phyloP scores from a whole-genome alignment of 1,140 invertebrate genomes.

The Lepidurus apus region DNA sequence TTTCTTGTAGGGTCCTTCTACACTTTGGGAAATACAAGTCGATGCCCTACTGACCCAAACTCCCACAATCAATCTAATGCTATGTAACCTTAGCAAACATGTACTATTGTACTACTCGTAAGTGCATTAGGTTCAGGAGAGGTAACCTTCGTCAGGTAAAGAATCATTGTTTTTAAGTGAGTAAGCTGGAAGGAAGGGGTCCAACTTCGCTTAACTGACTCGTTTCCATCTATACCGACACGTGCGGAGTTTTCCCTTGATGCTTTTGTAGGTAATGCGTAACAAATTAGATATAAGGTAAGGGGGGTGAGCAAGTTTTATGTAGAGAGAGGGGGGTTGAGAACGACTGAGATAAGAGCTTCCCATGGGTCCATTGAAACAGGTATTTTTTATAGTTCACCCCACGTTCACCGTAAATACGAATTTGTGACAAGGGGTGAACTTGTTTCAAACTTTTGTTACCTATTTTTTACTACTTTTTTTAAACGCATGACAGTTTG shows the following conservation, averaged over 20 bases:
- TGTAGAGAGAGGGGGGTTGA: background rate
- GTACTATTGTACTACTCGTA: too few species aligned
- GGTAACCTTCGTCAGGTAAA: background rate
- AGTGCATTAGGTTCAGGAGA: too few species aligned
- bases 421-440: background rate
- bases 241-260: conserved; percentile 8
- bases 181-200: background rate
- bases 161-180: background rate
- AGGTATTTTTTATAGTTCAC: background rate
- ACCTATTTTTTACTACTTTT: background rate
- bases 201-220: background rate
- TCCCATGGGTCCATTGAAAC: conserved; percentile 7
- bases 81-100: background rate
- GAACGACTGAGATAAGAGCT: background rate
- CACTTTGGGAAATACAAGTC: background rate
- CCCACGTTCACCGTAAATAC: background rate
- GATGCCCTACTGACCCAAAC: conserved; percentile 17
- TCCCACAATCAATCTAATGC: background rate
- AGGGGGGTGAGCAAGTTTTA: background rate
- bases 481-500: background rate
- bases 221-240: background rate
- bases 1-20: background rate
- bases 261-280: background rate
- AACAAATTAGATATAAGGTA: conserved; percentile 4
- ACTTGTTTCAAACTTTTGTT: background rate